Evolutionary conservation across 2,888 invertebrate genomes (phyloP), one percentile per base, ranked within the genome.

Genomic region (Erebia ligea): DNA sequence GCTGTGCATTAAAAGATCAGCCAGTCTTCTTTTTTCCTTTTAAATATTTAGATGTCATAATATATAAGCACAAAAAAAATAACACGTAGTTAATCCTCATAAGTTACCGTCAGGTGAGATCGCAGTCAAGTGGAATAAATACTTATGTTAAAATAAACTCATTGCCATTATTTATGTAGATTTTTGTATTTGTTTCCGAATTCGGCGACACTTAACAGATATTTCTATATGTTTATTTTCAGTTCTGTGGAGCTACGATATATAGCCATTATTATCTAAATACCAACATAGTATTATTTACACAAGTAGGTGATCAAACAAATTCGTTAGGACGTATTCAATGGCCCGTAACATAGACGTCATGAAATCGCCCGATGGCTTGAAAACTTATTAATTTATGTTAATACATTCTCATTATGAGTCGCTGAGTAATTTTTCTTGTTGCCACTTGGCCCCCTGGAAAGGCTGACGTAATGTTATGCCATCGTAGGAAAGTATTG

Each of bases 311-410:
- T 15, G 2, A 1, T 48, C 21, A 62, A 62, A 48, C 48, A 64
- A 52, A 52, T 34, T 52, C 57, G 17, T 66, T 56, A 45, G 9
- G 56, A 56, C 66, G 56, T 56, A 42, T 66, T 66, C 66, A 57
- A 45, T 21, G 66, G 19, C 10, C 56, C 42, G 66, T 45, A n/a
- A 66, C 42, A 34, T 17, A 17, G 42, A 19, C 17, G 54, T 40
- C 52, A 40, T 25, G 15, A 34, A 64, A 52, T 65, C 54, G 66
- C 66, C 9, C 56, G 42, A 45, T 15, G 66, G 56, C 15, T 42
- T 40, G 66, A 19, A 13, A 56, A 66, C 56, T 56, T 57, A 13
- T 56, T 57, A 13, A 57, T 19, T 66, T 66, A 66, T 66, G 66
- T 42, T 42, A 66, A 66, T 42, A 21, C 40, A 25, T 21, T 52